Conservation (phyloP, 2,797 vertebrate species). For the Neostethus bicornis region DNA sequence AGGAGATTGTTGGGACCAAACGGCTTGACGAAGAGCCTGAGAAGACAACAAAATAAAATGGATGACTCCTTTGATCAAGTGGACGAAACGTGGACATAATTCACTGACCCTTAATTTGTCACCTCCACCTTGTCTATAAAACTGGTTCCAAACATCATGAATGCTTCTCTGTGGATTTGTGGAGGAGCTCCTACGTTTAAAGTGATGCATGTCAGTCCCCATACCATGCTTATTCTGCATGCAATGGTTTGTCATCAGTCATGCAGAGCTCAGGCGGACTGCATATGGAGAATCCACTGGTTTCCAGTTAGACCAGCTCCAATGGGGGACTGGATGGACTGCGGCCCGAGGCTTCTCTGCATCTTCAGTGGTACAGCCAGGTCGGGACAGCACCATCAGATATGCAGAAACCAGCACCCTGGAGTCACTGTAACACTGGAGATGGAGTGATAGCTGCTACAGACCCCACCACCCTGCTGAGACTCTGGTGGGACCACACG, state of each 20-base stretch:
- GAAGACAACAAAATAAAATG: not conserved
- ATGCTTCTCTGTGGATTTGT: slow-evolving; percentile 25
- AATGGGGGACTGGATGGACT: slow-evolving; percentile 45
- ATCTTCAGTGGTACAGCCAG: slow-evolving; percentile 59
- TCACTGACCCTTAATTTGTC: no score
- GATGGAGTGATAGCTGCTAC: slow-evolving; percentile 53
- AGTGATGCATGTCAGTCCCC: slow-evolving; percentile 67
- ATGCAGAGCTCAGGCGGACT: slow-evolving; percentile 76
- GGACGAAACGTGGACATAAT: no score
- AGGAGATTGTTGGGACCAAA: slow-evolving; percentile 12
- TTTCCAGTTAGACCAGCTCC: slow-evolving; percentile 53
- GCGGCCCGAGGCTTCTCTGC: slow-evolving; percentile 57
- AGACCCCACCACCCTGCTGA: slow-evolving; percentile 52
- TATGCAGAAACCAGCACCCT: slow-evolving; percentile 32
- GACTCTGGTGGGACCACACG: slow-evolving; percentile 52
- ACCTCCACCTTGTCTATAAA: no score
- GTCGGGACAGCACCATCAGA: slow-evolving; percentile 23
- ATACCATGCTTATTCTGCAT: slow-evolving; percentile 77
- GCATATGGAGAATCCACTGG: slow-evolving; percentile 37
- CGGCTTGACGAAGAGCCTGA: slow-evolving; percentile 16
- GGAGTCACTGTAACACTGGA: slow-evolving; percentile 50
- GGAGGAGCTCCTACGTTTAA: slow-evolving; percentile 23
- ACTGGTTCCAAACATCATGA: no score
- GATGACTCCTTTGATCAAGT: slow-evolving; percentile 3
- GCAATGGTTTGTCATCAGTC: slow-evolving; percentile 68